Percentiles rank a stretch among this genome's conserved stretches.
Evolutionary conservation across 2,797 vertebrate species (phyloP).

Genomic region (Acanthurus leucopareius): DNA sequence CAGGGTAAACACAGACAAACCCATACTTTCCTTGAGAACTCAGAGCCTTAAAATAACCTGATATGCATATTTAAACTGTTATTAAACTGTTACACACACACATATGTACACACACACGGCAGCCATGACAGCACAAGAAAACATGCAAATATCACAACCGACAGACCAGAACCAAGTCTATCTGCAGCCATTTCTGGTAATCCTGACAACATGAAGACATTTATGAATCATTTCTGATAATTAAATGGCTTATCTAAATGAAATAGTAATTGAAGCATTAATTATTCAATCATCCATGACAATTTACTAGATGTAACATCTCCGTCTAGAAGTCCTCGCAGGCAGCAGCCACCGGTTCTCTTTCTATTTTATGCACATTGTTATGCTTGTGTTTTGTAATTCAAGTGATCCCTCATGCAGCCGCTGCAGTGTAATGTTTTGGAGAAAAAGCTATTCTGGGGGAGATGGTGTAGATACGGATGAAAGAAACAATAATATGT

Average conservation of each 20-base stretch:
- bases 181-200: conserved; percentile 16
- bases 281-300: conserved; percentile 51
- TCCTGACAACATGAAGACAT: conserved; percentile 32
- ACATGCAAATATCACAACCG: background rate
- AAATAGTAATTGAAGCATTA: conserved; percentile 55
- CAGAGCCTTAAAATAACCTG: background rate
- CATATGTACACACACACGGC: conserved; percentile 4
- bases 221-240: conserved; percentile 30
- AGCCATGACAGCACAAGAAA: background rate
- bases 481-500: conserved; percentile 43
- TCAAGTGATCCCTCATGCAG: conserved; percentile 39
- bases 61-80: conserved; percentile 33
- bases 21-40: background rate
- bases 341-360: conserved; percentile 22
- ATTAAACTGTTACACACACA: background rate
- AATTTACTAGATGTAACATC: conserved; percentile 41
- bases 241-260: conserved; percentile 51
- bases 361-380: conserved; percentile 28
- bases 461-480: conserved; percentile 32
- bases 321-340: conserved; percentile 33
- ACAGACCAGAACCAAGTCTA: background rate
- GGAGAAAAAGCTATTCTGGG: conserved; percentile 12
- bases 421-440: conserved; percentile 18
- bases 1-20: conserved; percentile 18
- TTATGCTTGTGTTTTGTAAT: conserved; percentile 40